Base-by-base conservation (phyloP, 2,888 invertebrate species). In the Drosophila mayaguana region DNA sequence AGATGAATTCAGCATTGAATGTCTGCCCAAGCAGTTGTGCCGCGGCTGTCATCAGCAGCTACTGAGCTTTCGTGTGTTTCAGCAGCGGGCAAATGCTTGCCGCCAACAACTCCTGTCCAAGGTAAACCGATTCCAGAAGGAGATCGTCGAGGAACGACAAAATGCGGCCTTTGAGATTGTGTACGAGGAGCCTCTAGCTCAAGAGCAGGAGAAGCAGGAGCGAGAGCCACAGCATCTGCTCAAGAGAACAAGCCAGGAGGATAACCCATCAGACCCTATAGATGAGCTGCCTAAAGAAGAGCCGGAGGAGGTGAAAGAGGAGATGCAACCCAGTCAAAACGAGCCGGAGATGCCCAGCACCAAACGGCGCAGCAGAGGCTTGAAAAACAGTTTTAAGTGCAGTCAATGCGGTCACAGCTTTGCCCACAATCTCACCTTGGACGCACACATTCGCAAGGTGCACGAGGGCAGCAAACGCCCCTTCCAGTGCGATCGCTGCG, bases 401-500 rank as follows among this genome's bases (percentile, higher is more conserved):
- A 34, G 55, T 1, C 80, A 88, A 54, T 91, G 91, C 50, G 84
- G 80, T 34, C 91, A 83, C 55, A 74, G 88, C 61, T 91, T 91
- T 63, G 91, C 90, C 5, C 90, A 91, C 57, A 86, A 83, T 55
- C 72, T 91, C 6, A 91, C 91, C 2, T 64, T 90, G 4, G 81
- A 82, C 8, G 91, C 91, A 4, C 91, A 91, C 53, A 45, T 91
- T 2, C 91, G 91, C 14, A 91, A 91, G 62, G 89, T 91, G 14
- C 91, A 91, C 48, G 90, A 91, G 72, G 91, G 91, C 20, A 84
- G 72, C 53, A 91, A 90, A 54, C 82, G 91, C 0, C 91, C 91
- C 1, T 91, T 89, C 32, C 77, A 91, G 59, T 91, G 91, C 42
- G 90, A 91, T 62, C 84, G 90, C n/a, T 91, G 91, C 51, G 91